phyloP scores from a whole-genome alignment of 2,888 invertebrate species.

The Choristoneura rosaceana region DNA sequence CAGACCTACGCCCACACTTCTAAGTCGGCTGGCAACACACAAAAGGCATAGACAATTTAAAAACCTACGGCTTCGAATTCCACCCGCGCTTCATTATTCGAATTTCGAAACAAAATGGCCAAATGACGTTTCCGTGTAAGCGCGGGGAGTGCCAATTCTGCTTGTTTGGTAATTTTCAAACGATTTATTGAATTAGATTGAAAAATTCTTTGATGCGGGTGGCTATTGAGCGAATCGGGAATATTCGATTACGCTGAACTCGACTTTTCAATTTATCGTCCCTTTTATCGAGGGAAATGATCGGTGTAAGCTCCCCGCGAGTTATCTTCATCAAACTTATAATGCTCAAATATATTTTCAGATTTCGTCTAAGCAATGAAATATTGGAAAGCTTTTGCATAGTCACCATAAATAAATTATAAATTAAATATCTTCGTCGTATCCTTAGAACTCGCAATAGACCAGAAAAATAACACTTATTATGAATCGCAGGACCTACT shows the following conservation, averaged over 20 bases:
- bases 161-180: conserved; percentile 72
- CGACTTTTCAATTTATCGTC: conserved; percentile 79
- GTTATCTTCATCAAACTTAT: conserved; percentile 47
- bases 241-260: conserved; percentile 75
- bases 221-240: conserved; percentile 65
- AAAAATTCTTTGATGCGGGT: conserved; percentile 75
- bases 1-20: background rate
- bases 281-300: conserved; percentile 69
- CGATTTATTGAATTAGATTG: conserved; percentile 76
- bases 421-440: background rate
- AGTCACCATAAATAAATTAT: conserved; percentile 18
- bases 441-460: background rate
- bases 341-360: conserved; percentile 39
- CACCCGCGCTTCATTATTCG: conserved; percentile 32
- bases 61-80: conserved; percentile 30
- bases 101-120: conserved; percentile 55
- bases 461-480: background rate
- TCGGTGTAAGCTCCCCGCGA: conserved; percentile 64
- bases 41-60: conserved; percentile 33
- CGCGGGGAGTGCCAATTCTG: conserved; percentile 66
- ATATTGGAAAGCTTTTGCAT: conserved; percentile 18
- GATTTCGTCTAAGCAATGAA: conserved; percentile 33
- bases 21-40: conserved; percentile 22
- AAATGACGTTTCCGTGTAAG: conserved; percentile 71
- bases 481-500: no score